phyloP scores from a whole-genome alignment of 1,140 invertebrate species.

The Hormaphis cornu region DNA sequence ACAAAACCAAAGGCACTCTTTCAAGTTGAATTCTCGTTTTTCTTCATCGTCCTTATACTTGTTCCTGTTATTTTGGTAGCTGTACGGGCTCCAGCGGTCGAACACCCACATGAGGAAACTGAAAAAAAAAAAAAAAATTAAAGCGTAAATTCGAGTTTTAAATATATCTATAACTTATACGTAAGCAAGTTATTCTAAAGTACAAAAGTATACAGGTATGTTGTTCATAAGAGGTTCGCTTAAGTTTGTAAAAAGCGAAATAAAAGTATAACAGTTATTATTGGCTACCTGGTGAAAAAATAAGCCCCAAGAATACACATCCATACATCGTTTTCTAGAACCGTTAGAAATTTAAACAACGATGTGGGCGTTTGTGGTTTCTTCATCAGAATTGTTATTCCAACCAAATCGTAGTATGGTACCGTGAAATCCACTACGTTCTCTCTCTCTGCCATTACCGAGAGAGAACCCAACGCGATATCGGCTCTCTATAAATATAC shows the following conservation, averaged over 20 bases:
- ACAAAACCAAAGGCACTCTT: slow-evolving; percentile 97
- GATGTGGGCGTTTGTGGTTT: slow-evolving; percentile 70
- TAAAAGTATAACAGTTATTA: background rate
- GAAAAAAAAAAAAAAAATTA: slow-evolving; percentile 38
- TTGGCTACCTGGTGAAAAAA: slow-evolving; percentile 70
- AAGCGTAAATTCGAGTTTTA: background rate
- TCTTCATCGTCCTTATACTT: slow-evolving; percentile 90
- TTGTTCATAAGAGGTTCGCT: too few species aligned
- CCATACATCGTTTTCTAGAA: slow-evolving; percentile 93
- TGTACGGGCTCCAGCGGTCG: slow-evolving; percentile 92
- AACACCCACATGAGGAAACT: slow-evolving; percentile 92
- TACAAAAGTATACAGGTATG: too few species aligned
- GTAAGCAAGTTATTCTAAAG: too few species aligned
- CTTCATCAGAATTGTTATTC: slow-evolving; percentile 85
- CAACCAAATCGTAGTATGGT: slow-evolving; percentile 89
- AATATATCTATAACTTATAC: too few species aligned
- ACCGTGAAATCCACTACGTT: slow-evolving; percentile 92
- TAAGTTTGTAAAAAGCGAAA: too few species aligned
- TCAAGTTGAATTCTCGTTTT: slow-evolving; percentile 87
- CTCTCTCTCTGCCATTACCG: slow-evolving; percentile 89
- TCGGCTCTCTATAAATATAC: slow-evolving; percentile 58
- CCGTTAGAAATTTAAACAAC: slow-evolving; percentile 93
- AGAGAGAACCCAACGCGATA: slow-evolving; percentile 75
- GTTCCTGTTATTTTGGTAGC: slow-evolving; percentile 87
- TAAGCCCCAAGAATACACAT: slow-evolving; percentile 90